Base-by-base conservation (phyloP, 2,113 vertebrate genomes). In the Nicator chloris region DNA sequence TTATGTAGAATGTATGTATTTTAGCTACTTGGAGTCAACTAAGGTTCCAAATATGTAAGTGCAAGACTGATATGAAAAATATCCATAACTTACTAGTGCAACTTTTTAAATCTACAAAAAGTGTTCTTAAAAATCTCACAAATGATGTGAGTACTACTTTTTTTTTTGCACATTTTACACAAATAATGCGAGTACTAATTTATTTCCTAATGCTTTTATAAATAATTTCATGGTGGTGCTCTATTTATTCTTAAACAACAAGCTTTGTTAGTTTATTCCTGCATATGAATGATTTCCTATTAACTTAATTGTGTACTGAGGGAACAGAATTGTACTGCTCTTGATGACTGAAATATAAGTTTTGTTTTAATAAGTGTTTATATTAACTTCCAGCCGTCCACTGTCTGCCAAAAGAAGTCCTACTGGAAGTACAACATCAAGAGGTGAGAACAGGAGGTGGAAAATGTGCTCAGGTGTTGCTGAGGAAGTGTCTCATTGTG, bases 361-460 rank as follows among this genome's bases (percentile, higher is more conserved):
- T 95, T 51, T 81, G 28, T 73, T 95, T 90, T 71, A 96, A 77
- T 82, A 53, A 83, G 28, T 68, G 20, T 73, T 91, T 94, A 15
- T 86, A 16, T 94, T 82, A 27, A 66, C 4, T 95, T 94, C 33
- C 94, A 99, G 99, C 96, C 99, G 99, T 60, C 99, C 99, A 0
- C 85, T 99, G 35, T 98, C 99, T 95, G 98, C 99, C 95, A 99
- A 99, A 97, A 98, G 98, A 97, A 98, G 98, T 60, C 98, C 99
- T 56, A 99, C 99, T 37, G 99, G 99, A 96, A 99, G 99, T 60
- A 98, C 98, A 91, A 97, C 99, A 59, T 98, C 98, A 26, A 98
- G 99, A 98, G 99, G 99, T 99, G 96, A 99, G 98, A 84, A 35
- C 12, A 33, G 19, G 27, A 90, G 35, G 66, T 80, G 61, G 63